phyloP scores from a whole-genome alignment of 23 tunicate genomes.

The Trididemnum nubilum region DNA sequence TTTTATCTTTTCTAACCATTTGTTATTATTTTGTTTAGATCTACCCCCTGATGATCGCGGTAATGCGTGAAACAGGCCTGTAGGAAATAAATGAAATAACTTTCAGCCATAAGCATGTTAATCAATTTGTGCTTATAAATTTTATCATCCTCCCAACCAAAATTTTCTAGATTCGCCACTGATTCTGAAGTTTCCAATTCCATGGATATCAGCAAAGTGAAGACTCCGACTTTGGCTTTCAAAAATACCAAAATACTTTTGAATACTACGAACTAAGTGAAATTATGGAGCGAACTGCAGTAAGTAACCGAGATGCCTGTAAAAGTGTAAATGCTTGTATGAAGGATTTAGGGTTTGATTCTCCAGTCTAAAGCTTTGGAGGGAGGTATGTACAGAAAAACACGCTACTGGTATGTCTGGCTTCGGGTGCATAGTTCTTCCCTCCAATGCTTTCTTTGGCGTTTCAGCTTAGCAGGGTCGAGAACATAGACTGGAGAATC shows the following conservation, averaged over 20 bases:
- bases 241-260: conserved; percentile 13
- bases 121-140: too few relatives aligned
- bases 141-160: too few relatives aligned
- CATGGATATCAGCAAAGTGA: too few relatives aligned
- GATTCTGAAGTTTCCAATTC: too few relatives aligned
- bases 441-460: conserved; percentile 13
- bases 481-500: not conserved
- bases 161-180: too few relatives aligned
- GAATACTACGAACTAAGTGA: not conserved
- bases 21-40: too few relatives aligned
- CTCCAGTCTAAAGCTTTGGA: conserved; percentile 7
- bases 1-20: too few relatives aligned
- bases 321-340: not conserved
- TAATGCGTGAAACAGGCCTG: too few relatives aligned
- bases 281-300: not conserved
- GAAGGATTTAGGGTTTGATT: conserved; percentile 8
- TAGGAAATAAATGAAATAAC: too few relatives aligned
- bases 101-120: too few relatives aligned
- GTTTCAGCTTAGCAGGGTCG: not conserved
- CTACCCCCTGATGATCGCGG: too few relatives aligned
- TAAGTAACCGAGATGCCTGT: not conserved
- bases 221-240: too few relatives aligned
- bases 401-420: conserved; percentile 10
- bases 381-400: not conserved
- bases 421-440: not conserved